Evolutionary conservation across 2,113 vertebrate species (phyloP), one percentile per base, ranked within the genome.

Genomic region (Thamnophis sirtalis): DNA sequence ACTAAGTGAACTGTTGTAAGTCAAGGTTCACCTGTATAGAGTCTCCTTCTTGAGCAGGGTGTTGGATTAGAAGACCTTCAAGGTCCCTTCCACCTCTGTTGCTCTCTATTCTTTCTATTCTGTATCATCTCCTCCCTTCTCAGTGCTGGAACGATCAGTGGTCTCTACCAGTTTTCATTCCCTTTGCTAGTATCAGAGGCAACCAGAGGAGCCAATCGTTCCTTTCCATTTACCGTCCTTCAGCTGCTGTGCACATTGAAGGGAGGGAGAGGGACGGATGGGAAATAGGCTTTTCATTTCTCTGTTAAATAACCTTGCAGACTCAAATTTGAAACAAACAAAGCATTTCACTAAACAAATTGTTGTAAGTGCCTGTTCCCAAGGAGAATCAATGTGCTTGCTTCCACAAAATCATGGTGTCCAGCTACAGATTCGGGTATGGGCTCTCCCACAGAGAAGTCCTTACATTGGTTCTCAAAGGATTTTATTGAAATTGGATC

Each of bases 291-390:
- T 90, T 94, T 80, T 33, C 90, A 93, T 94, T 51, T 91, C 89
- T 91, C 91, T 91, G 93, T 92, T 94, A 94, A 49, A 5, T 93
- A 93, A 94, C 93, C 90, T 94, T 93, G 90, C 88, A 94, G 93
- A 54, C 92, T 97, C 95, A 94, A 95, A 96, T 96, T 94, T 95
- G 95, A 93, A 95, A 90, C 91, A 96, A 95, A 94, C 93, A 95
- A 95, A 96, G 92, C 93, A 90, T 95, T 93, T 90, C 43, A 63
- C 43, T 43, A 43, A 43, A 43, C 43, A 3, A 43, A 58, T 2
- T 58, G 21, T 2, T 58, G 21, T 58, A 58, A 5, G 11, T 26
- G 26, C 48, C 85, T 3, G 15, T 33, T 51, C n/a, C 50, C 51
- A 50, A 9, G 11, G 22, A 24, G 21, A 5, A n/a, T 10, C 49